Percentiles rank a stretch among this genome's conserved stretches.
phyloP scores from a whole-genome alignment of 2,888 invertebrate genomes.

The Macrosoma leucophasiata region DNA sequence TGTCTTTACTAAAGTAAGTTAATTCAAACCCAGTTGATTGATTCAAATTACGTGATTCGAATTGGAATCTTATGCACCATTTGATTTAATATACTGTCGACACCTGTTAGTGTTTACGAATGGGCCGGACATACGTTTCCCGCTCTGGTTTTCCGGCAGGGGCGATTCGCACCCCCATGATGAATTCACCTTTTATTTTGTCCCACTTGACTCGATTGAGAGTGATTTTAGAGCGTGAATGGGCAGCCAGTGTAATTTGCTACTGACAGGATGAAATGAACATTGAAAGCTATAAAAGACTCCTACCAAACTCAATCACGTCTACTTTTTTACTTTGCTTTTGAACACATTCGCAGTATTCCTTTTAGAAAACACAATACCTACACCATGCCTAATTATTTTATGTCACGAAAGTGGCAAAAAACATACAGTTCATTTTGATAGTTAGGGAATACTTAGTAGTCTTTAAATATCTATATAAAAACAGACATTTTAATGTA shows the following conservation, averaged over 20 bases:
- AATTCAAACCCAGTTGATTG: too few species aligned
- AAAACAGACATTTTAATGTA: too few species aligned
- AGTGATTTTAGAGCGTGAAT: conserved; percentile 73
- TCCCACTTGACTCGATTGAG: conserved; percentile 71
- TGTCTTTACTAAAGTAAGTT: too few species aligned
- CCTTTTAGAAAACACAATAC: too few species aligned
- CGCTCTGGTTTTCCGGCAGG: conserved; percentile 59
- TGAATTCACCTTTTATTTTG: conserved; percentile 72
- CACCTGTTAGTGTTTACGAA: conserved; percentile 68
- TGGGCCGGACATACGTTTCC: conserved; percentile 70
- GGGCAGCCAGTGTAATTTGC: conserved; percentile 69
- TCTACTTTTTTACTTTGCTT: conserved; percentile 42
- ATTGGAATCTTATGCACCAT: conserved; percentile 49
- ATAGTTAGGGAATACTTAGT: too few species aligned
- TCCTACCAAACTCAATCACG: conserved; percentile 63
- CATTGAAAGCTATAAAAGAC: conserved; percentile 70
- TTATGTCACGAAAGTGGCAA: too few species aligned
- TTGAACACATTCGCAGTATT: too few species aligned
- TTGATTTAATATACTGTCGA: conserved; percentile 69
- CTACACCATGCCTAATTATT: too few species aligned
- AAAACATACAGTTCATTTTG: too few species aligned
- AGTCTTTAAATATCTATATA: too few species aligned
- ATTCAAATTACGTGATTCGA: too few species aligned
- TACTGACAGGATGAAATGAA: conserved; percentile 66
- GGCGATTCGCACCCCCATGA: conserved; percentile 60